Percentiles rank a stretch among this genome's conserved stretches.
Conservation (phyloP, 2,113 vertebrate species). For the Platysteira castanea region DNA sequence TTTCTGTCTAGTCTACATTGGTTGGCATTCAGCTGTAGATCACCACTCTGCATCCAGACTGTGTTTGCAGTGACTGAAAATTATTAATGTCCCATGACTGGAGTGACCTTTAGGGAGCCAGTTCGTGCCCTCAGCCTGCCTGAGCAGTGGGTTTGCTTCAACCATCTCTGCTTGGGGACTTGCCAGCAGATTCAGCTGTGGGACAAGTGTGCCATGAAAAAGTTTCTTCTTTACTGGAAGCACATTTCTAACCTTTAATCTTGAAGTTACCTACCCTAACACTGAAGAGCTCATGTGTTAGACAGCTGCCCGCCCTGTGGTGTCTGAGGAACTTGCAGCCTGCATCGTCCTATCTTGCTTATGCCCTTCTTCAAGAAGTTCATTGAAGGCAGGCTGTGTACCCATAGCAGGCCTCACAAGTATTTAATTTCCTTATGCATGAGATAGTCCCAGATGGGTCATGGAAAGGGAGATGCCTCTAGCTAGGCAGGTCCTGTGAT, state of each 20-base stretch:
- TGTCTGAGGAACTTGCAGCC: background rate
- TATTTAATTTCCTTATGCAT: conserved; percentile 17
- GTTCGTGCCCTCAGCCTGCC: background rate
- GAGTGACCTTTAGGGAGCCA: background rate
- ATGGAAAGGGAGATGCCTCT: background rate
- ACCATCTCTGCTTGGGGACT: background rate
- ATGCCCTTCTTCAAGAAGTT: background rate
- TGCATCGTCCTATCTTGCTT: background rate
- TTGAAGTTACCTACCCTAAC: background rate
- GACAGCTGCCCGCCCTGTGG: background rate
- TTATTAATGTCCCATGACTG: background rate
- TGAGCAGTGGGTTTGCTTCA: background rate
- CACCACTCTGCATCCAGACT: background rate
- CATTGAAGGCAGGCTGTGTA: background rate
- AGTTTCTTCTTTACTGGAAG: background rate
- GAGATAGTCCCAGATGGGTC: background rate
- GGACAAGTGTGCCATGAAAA: background rate
- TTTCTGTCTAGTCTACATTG: background rate
- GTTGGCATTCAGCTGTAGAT: background rate
- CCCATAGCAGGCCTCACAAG: background rate
- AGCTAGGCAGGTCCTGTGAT: background rate
- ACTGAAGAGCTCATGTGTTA: background rate
- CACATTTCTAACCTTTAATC: background rate
- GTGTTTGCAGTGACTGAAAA: background rate
- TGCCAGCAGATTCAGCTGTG: background rate